Base-by-base conservation (phyloP, 2,113 vertebrate genomes). In the Melanerpes formicivorus region DNA sequence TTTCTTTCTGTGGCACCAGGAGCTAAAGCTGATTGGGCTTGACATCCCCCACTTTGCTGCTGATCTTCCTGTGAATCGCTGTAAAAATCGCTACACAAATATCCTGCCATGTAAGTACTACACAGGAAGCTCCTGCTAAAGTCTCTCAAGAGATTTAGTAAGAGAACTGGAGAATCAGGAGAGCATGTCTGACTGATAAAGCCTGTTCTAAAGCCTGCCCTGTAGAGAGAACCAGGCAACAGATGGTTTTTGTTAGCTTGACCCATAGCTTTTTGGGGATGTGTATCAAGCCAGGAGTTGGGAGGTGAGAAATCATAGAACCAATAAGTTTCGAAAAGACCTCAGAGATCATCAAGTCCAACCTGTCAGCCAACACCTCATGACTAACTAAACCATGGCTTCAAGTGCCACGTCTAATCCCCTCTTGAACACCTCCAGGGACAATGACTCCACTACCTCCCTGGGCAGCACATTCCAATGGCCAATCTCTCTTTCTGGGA, bases 71-170 rank as follows among this genome's bases (percentile, higher is more conserved):
- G 96, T 99, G 95, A 99, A 99, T 95, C 97, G 99, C 87, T 98
- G 98, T 40, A 99, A 99, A 97, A 99, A 99, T 90, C 98, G 99
- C 87, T 99, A 99, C 97, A 99, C 99, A 66, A 99, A 99, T 85
- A 99, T 99, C 96, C 97, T 99, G 18, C 99, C 99, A 2, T 99
- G 99, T 99, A 95, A 99, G 99, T 98, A 40, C 26, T 30, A 6
- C 8, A 8, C 7, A 1, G 27, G 37, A 5, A 6, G 10, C 42
- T 37, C 42, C 34, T 32, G 18, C 19, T 29, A 2, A 7, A 34
- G 25, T 19, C 66, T 37, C n/a, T 32, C 0, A 4, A 52, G 60
- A 5, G 32, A n/a, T 82, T 54, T 73, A 27, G 4, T 65, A 73
- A 60, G 30, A 60, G 30, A 86, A 58, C 0, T 64, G 76, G 44